Evolutionary conservation across 2,888 invertebrate species (phyloP).

Genomic region (Proisotoma minuta): DNA sequence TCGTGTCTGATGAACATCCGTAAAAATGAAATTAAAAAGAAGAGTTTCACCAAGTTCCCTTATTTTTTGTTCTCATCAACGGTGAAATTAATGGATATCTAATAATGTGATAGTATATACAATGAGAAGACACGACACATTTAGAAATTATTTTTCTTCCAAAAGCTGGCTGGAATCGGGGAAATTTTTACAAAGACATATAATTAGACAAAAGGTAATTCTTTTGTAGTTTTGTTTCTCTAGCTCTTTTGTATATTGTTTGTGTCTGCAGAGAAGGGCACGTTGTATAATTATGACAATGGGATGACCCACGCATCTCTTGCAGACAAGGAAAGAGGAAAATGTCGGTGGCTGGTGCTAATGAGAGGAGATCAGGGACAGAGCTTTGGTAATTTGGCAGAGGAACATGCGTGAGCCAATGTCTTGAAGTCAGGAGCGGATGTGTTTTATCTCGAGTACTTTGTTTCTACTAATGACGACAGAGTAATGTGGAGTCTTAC

Average conservation of each 20-base stretch:
- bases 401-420: slow-evolving; percentile 7
- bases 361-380: slow-evolving; percentile 24
- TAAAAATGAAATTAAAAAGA: not conserved
- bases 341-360: slow-evolving; percentile 23
- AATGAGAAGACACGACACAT: no score
- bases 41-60: no score
- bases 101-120: no score
- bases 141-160: no score
- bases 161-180: no score
- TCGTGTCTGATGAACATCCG: not conserved
- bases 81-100: no score
- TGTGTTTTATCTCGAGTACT: slow-evolving; percentile 16
- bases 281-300: slow-evolving; percentile 14
- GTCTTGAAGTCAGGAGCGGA: slow-evolving; percentile 12
- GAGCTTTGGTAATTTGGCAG: slow-evolving; percentile 13
- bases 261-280: not conserved
- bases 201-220: not conserved
- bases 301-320: slow-evolving; percentile 12
- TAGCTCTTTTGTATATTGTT: not conserved
- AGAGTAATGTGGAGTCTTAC: slow-evolving; percentile 19
- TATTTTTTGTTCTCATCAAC: no score
- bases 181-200: not conserved
- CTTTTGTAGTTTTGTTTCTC: not conserved
- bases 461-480: slow-evolving; percentile 20
- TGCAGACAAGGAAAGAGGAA: not conserved